Evolutionary conservation across 2,113 vertebrate species (phyloP).

Genomic region (Stomatorhinus ivindoensis): DNA sequence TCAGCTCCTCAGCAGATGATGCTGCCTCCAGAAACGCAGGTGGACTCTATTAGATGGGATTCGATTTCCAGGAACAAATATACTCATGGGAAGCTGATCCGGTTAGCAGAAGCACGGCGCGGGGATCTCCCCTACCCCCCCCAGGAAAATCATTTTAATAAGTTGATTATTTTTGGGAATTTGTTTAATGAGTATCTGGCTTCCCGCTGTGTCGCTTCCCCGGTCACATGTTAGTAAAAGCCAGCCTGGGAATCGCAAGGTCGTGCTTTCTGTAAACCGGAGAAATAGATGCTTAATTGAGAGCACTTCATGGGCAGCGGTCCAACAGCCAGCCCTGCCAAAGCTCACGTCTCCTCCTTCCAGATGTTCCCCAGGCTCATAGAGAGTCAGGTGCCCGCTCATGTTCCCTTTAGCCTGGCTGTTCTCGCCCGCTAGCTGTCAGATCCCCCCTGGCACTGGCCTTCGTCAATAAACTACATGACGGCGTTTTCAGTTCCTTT

Average conservation of each 20-base stretch:
- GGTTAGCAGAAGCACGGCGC: constrained; percentile 33
- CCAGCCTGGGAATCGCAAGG: constrained; percentile 24
- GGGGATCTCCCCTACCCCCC: constrained; percentile 30
- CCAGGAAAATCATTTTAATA: constrained; percentile 52
- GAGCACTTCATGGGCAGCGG: background rate
- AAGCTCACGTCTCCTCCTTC: background rate
- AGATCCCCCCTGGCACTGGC: background rate
- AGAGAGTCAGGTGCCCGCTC: background rate
- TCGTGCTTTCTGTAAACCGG: constrained; percentile 22
- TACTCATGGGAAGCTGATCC: constrained; percentile 54
- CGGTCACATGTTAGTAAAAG: constrained; percentile 37
- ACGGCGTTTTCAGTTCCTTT: background rate
- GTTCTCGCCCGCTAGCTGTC: constrained; percentile 27
- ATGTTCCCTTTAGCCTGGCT: constrained; percentile 14
- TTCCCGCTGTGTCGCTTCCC: constrained; percentile 43
- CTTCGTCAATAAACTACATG: background rate
- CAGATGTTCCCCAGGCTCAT: constrained; percentile 1
- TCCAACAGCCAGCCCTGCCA: background rate
- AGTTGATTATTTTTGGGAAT: constrained; percentile 53
- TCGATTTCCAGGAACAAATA: constrained; percentile 49
- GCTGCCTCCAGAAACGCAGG: constrained; percentile 24
- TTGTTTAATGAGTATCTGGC: constrained; percentile 48
- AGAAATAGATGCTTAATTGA: constrained; percentile 18
- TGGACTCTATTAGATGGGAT: constrained; percentile 20
- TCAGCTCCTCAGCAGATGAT: background rate